Conservation (phyloP, 2,888 invertebrate species). For the Tetheella fluctuosa region DNA sequence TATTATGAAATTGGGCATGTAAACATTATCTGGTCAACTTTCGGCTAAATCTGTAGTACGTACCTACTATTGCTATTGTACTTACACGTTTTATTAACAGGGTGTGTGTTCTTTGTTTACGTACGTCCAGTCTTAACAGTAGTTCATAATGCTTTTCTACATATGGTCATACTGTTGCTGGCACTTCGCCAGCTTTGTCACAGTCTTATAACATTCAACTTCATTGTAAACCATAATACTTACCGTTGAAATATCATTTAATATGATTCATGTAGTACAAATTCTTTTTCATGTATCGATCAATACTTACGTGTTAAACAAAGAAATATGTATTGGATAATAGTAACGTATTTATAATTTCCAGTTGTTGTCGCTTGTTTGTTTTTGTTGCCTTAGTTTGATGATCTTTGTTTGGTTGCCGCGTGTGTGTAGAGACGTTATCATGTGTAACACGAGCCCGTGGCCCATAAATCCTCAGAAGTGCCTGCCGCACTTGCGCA, state of each 20-base stretch:
- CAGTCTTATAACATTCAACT: conserved; percentile 15
- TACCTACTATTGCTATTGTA: background rate
- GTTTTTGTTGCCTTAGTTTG: conserved; percentile 53
- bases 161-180: conserved; percentile 11
- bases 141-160: background rate
- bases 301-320: background rate
- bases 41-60: conserved; percentile 18
- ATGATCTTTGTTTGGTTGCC: conserved; percentile 57
- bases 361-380: conserved; percentile 28
- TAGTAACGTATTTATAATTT: background rate
- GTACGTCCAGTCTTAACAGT: background rate
- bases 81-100: conserved; percentile 17
- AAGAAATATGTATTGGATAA: background rate
- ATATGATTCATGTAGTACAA: background rate
- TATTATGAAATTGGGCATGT: too few species aligned
- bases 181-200: conserved; percentile 28
- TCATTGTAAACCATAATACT: conserved; percentile 5
- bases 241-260: conserved; percentile 14
- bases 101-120: background rate
- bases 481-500: conserved; percentile 70
- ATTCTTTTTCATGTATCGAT: too few species aligned
- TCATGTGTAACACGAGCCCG: conserved; percentile 73
- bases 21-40: conserved; percentile 29
- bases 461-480: conserved; percentile 74
- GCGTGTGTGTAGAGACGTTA: conserved; percentile 67